phyloP scores from a whole-genome alignment of 1,140 invertebrate species.

The Pseudachorutes palmiensis region DNA sequence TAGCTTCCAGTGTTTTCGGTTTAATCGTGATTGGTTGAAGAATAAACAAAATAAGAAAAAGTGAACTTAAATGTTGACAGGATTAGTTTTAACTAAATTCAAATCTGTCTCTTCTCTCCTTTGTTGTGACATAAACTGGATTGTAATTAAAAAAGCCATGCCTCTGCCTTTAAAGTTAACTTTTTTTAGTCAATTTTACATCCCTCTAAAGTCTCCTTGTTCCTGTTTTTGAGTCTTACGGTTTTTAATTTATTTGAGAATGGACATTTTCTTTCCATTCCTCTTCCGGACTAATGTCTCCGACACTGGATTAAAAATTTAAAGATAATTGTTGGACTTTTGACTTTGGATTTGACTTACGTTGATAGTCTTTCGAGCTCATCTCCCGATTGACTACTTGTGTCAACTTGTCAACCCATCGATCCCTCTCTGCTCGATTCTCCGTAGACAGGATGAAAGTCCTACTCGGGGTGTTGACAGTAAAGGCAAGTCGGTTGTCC shows the following conservation, averaged over 20 bases:
- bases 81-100: too few relatives aligned
- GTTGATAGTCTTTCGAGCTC: constrained; percentile 66
- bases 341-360: constrained; percentile 49
- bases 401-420: constrained; percentile 70
- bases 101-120: too few relatives aligned
- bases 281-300: constrained; percentile 61
- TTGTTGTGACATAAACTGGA: too few relatives aligned
- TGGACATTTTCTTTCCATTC: constrained; percentile 45
- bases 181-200: too few relatives aligned
- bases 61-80: too few relatives aligned
- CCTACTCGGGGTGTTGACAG: constrained; percentile 68
- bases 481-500: constrained; percentile 71
- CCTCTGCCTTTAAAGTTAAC: too few relatives aligned
- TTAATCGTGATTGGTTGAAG: too few relatives aligned
- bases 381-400: constrained; percentile 65
- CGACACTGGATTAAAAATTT: constrained; percentile 50
- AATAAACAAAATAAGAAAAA: too few relatives aligned
- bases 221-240: too few relatives aligned
- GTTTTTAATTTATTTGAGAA: constrained; percentile 9
- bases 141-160: too few relatives aligned
- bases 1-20: too few relatives aligned
- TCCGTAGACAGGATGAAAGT: constrained; percentile 73
- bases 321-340: constrained; percentile 22
- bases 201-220: too few relatives aligned
- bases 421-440: constrained; percentile 62